Evolutionary conservation across 2,113 vertebrate genomes (phyloP).

Genomic region (Forbesichthys agassizii): DNA sequence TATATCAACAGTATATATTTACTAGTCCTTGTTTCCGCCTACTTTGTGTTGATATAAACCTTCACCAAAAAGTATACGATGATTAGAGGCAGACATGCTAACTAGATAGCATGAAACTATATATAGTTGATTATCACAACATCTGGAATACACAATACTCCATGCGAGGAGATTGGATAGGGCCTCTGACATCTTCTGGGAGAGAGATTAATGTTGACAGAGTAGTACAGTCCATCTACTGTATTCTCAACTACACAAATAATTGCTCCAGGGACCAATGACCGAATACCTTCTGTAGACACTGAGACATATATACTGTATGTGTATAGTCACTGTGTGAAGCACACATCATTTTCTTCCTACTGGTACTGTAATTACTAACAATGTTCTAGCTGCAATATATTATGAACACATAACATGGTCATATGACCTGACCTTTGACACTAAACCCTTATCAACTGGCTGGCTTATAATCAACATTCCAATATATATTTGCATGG

Average conservation of each 20-base stretch:
- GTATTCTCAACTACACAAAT: conserved; percentile 65
- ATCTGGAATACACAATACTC: conserved; percentile 65
- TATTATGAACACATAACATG: no score
- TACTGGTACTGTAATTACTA: background rate
- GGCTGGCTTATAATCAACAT: no score
- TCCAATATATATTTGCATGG: no score
- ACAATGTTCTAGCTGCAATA: no score
- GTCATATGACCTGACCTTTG: no score
- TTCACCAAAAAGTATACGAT: background rate
- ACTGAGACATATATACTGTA: background rate
- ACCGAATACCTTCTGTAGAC: conserved; percentile 37
- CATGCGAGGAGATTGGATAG: conserved; percentile 35
- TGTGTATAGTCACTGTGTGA: background rate
- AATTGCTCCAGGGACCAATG: conserved; percentile 57
- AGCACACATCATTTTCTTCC: background rate
- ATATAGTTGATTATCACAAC: conserved; percentile 36
- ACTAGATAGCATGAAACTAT: conserved; percentile 6
- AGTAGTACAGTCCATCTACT: conserved; percentile 20
- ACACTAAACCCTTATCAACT: no score
- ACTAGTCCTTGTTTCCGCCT: background rate
- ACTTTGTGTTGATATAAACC: background rate
- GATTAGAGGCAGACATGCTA: background rate
- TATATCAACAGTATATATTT: background rate
- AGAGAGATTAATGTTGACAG: conserved; percentile 58
- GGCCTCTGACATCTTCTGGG: conserved; percentile 43